These are phyloP conservation scores for Ploceus nigricollis DNA, from an alignment of 2,113 vertebrate species.

Conservation along the genomic window DNA sequence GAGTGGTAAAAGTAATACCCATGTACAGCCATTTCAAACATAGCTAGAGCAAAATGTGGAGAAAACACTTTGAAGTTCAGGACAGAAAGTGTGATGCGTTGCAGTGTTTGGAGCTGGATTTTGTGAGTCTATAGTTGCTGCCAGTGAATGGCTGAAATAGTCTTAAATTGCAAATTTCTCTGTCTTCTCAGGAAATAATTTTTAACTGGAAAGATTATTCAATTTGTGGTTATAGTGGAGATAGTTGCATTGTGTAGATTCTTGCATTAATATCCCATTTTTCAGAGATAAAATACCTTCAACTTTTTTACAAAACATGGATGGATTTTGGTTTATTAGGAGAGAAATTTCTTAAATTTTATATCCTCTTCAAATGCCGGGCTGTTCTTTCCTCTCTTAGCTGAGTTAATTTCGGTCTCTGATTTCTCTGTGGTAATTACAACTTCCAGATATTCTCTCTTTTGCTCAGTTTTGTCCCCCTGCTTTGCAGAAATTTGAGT, in stretches of 20 bases:
- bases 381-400: neutral
- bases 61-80: neutral
- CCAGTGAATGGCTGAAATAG: neutral
- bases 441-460: neutral
- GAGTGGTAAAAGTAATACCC: neutral
- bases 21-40: neutral
- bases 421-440: neutral
- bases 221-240: neutral
- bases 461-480: neutral
- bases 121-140: neutral
- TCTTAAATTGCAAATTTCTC: neutral
- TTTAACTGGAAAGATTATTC: neutral
- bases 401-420: neutral
- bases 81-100: neutral
- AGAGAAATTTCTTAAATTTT: neutral
- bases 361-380: neutral
- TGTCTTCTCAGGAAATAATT: neutral
- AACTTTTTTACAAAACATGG: neutral
- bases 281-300: neutral
- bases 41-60: neutral
- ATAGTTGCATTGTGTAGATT: neutral
- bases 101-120: neutral
- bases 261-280: neutral
- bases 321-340: neutral
- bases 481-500: neutral